Percentiles rank a stretch among this genome's conserved stretches.
Evolutionary conservation across 2,113 vertebrate species (phyloP).

Genomic region (Elanus axillaris): DNA sequence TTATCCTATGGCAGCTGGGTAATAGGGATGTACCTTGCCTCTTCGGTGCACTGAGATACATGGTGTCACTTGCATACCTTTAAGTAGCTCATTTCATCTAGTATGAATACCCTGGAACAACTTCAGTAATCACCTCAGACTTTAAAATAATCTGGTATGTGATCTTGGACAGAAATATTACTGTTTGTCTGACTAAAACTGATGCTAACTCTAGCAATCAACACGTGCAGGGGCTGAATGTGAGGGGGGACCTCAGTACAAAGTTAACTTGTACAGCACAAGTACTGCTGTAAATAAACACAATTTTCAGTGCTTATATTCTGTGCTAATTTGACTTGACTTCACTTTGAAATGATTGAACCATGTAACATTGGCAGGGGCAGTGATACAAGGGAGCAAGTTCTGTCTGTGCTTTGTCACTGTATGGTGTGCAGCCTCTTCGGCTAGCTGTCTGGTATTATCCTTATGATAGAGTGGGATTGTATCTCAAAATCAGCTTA

Average conservation of each 20-base stretch:
- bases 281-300: conserved; percentile 36
- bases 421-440: accelerated
- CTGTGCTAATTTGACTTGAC: not conserved
- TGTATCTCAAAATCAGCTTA: not conserved
- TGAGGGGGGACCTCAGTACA: not conserved
- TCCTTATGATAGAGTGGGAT: no score
- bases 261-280: not conserved
- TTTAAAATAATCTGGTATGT: not conserved
- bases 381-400: not conserved
- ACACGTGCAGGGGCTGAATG: not conserved
- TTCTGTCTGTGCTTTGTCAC: no score
- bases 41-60: not conserved
- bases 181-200: not conserved
- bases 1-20: not conserved
- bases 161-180: not conserved
- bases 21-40: not conserved
- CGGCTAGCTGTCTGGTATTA: no score
- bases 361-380: accelerated
- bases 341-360: not conserved
- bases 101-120: not conserved
- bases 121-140: not conserved
- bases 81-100: not conserved
- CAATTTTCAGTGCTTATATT: not conserved
- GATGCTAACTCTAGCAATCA: not conserved
- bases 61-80: not conserved